These are phyloP conservation scores for Tortrix viridana DNA, from an alignment of 2,888 invertebrate species.

Conservation along the genomic window DNA sequence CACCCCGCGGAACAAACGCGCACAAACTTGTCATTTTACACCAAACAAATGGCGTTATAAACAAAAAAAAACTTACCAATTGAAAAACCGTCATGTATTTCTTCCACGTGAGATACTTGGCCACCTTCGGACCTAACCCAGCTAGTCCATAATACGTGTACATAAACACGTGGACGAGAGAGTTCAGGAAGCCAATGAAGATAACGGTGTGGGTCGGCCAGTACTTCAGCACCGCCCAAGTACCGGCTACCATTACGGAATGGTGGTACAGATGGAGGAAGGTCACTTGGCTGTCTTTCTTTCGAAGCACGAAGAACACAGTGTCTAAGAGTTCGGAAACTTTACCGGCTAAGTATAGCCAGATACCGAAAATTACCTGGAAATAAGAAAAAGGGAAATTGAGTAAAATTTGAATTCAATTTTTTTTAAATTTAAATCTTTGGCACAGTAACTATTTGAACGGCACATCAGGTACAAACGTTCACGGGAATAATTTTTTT, in stretches of 20 bases:
- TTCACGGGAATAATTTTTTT: too few species aligned
- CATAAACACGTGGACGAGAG: constrained; percentile 92
- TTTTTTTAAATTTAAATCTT: too few species aligned
- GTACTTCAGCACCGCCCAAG: constrained; percentile 90
- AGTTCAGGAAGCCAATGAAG: constrained; percentile 89
- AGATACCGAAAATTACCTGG: constrained; percentile 75
- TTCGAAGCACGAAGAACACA: constrained; percentile 94
- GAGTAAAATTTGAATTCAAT: too few species aligned
- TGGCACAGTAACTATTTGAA: too few species aligned
- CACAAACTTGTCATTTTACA: too few species aligned
- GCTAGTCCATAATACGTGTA: constrained; percentile 91
- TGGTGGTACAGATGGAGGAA: constrained; percentile 96
- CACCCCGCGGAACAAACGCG: too few species aligned
- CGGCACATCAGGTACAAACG: too few species aligned
- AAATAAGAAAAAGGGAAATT: constrained; percentile 45
- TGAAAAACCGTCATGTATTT: constrained; percentile 92
- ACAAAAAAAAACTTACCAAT: constrained; percentile 80
- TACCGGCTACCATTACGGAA: constrained; percentile 88
- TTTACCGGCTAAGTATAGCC: constrained; percentile 91
- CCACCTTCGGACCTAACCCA: constrained; percentile 89
- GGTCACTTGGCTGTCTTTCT: constrained; percentile 90
- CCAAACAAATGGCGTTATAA: too few species aligned
- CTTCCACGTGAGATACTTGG: constrained; percentile 93
- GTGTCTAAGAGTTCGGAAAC: constrained; percentile 91
- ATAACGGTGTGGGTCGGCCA: constrained; percentile 89